Evolutionary conservation across 2,888 invertebrate genomes (phyloP), one percentile per base, ranked within the genome.

Genomic region (Microplitis manilae): DNA sequence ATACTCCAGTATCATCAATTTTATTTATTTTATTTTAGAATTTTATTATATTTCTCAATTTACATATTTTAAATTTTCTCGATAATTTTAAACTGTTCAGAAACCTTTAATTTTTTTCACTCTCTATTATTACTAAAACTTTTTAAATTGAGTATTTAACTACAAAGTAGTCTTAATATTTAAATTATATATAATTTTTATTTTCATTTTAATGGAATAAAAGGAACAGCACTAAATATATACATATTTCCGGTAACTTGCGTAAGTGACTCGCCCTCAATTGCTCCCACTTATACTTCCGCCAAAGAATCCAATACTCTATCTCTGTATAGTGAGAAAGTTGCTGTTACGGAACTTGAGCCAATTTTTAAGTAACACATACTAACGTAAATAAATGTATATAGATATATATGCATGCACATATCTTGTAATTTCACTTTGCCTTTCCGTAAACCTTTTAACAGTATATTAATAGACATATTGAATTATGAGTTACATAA

Each of bases 291-390:
- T 50, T 50, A 50, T 50, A 50, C 50, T 77, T 77, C 74, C 77
- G 77, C 30, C 40, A 67, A 65, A 59, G n/a, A 75, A 77, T 77
- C 74, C 74, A 77, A 77, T 75, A 75, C 71, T 74, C 60, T 40
- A 77, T 75, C 77, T 41, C 41, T 30, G 30, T 61, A 68, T 69
- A 77, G 71, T 77, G 77, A 77, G 77, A 77, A 77, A 77, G 77
- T 75, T 65, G 69, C 50, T 39, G 64, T 69, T 77, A 77, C 68
- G 50, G 73, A 68, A 77, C 68, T 77, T 77, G 76, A 69, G 69
- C 73, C 69, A 77, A 74, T 74, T 77, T 71, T 77, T 74, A 77
- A 74, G 39, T 30, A 38, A 39, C 39, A 62, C 59, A 65, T 69
- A 20, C 30, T 30, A 30, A 30, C 30, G 4, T 30, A 30, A 30